Base-by-base conservation (phyloP, 2,888 invertebrate genomes). In the Drosophila differens region DNA sequence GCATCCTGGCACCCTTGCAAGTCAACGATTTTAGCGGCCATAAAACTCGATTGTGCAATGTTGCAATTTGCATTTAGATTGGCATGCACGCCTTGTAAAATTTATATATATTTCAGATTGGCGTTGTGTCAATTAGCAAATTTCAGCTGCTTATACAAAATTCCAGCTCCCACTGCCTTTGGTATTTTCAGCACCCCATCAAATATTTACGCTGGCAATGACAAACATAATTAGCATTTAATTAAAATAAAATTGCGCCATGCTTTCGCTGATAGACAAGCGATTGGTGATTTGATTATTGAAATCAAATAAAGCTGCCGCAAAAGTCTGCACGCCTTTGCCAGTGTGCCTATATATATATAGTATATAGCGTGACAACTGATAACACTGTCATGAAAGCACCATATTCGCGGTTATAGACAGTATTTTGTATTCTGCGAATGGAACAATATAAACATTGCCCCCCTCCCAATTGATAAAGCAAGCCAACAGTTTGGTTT, bases 171-270 rank as follows among this genome's bases (percentile, higher is more conserved):
- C 30, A 30, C 28, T n/a, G 55, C 52, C 16, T 47, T 60, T 55
- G 25, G 51, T 51, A 37, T 61, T 35, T 55, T 66, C 52, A 30
- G 53, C 64, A 52, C 51, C 58, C 67, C 53, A 39, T 70, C 72
- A 88, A 87, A 83, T 90, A 87, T 87, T 90, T 79, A 72, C 79
- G 62, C 71, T 63, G 70, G 47, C 72, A 75, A 74, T 70, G 73
- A 79, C 81, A 88, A 88, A 88, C 82, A 88, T 84, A 90, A 88
- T 88, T 90, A 88, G 84, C 81, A 89, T 86, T 88, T 88, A 88
- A 88, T 88, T 88, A 89, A 86, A 90, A 82, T 83, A 83, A 85
- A 89, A 87, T 80, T 65, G 83, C 78, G 79, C 89, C 73, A 67
- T 49, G 76, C 69, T 55, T 74, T 80, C 28, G 37, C 62, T 68